Evolutionary conservation across 2,888 invertebrate species (phyloP).

Genomic region (Xestia xanthographa): DNA sequence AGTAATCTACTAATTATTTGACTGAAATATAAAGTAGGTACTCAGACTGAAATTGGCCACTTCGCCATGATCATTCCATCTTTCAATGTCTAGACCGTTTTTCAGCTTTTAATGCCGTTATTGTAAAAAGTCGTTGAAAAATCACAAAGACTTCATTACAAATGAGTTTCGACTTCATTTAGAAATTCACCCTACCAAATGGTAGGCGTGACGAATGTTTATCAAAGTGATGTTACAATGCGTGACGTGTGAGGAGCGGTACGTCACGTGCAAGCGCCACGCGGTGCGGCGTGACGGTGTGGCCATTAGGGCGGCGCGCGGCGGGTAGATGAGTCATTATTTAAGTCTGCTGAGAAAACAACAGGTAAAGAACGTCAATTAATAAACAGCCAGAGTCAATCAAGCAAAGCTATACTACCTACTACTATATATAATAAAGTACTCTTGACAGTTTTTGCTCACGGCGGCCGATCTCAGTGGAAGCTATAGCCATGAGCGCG

Average conservation of each 20-base stretch:
- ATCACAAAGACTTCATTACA: neutral
- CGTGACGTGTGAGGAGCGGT: slow-evolving; percentile 52
- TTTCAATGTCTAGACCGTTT: neutral
- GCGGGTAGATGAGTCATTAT: neutral
- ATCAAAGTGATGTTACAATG: slow-evolving; percentile 44
- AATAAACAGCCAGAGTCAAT: neutral
- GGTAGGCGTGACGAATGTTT: slow-evolving; percentile 46
- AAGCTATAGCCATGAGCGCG: no score
- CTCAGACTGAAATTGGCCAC: neutral
- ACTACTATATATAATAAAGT: no score
- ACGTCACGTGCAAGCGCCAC: slow-evolving; percentile 59
- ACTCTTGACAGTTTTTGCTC: neutral
- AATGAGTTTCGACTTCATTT: slow-evolving; percentile 34
- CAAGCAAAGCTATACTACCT: neutral
- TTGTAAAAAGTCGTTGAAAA: neutral
- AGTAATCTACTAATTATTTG: neutral
- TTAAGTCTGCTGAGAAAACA: neutral
- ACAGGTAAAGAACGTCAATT: neutral
- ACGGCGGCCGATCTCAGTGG: neutral
- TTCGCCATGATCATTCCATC: neutral
- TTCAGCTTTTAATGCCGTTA: neutral
- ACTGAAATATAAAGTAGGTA: neutral
- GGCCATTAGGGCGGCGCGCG: slow-evolving; percentile 29
- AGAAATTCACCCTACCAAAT: slow-evolving; percentile 13
- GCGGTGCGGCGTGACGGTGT: slow-evolving; percentile 12